Evolutionary conservation across 2,113 vertebrate genomes (phyloP).

Genomic region (Grantiella picta): DNA sequence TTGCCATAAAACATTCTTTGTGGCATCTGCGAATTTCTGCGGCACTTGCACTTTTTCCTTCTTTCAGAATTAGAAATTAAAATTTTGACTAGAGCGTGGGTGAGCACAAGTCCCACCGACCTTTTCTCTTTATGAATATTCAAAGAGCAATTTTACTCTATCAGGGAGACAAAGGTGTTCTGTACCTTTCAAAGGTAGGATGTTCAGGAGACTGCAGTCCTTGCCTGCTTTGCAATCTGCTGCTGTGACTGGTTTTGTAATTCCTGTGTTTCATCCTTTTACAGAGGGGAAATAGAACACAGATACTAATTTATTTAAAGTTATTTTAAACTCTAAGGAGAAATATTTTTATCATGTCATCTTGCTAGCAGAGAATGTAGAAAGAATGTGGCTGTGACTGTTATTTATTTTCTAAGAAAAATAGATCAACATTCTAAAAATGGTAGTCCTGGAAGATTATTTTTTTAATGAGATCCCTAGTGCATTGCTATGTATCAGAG

Average conservation of each 20-base stretch:
- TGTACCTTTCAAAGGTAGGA: not conserved
- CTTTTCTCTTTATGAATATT: not conserved
- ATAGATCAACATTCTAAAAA: not conserved
- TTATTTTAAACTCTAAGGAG: not conserved
- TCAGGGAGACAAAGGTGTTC: not conserved
- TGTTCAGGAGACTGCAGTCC: not conserved
- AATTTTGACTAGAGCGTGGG: not conserved
- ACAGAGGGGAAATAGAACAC: not conserved
- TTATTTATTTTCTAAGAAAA: constrained; percentile 20
- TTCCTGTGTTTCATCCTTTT: not conserved
- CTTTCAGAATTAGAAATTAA: not conserved
- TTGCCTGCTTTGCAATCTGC: not conserved
- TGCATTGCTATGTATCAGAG: not conserved
- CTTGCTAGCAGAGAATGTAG: not conserved
- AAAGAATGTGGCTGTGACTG: not conserved
- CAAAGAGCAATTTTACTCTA: not conserved
- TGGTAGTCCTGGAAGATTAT: not conserved
- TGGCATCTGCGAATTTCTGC: not conserved
- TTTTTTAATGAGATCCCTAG: not conserved
- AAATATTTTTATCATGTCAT: not conserved
- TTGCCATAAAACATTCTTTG: not conserved
- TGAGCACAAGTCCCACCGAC: not conserved
- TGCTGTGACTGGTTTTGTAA: not conserved
- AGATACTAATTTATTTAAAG: not conserved
- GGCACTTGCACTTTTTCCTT: not conserved